phyloP scores from a whole-genome alignment of 2,113 vertebrate genomes.

The Procavia capensis region DNA sequence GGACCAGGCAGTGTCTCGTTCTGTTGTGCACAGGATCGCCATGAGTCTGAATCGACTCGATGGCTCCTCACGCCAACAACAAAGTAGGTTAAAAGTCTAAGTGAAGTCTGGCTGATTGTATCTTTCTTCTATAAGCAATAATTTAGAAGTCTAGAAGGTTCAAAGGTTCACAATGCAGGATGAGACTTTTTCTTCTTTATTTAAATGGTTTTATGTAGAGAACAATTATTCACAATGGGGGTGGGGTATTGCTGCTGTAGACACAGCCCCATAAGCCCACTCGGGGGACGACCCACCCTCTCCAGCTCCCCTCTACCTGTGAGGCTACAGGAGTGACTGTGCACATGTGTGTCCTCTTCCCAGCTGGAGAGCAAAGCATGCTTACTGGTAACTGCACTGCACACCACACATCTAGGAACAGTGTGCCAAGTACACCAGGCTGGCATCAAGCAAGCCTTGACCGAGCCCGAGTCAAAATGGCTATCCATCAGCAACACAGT shows the following conservation, averaged over 20 bases:
- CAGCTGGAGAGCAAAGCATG: not conserved
- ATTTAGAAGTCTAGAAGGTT: slow-evolving; percentile 22
- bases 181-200: not conserved
- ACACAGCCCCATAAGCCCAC: not conserved
- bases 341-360: not conserved
- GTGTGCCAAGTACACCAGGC: too few species aligned
- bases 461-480: too few species aligned
- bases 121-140: not conserved
- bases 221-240: not conserved
- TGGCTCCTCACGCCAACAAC: too few species aligned
- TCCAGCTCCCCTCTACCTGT: not conserved
- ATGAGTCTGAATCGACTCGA: too few species aligned
- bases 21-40: too few species aligned
- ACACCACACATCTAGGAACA: too few species aligned
- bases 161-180: not conserved
- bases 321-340: not conserved
- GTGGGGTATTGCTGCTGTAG: not conserved
- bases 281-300: not conserved
- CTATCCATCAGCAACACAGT: too few species aligned
- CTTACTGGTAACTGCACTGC: not conserved
- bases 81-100: too few species aligned
- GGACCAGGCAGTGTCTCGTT: too few species aligned
- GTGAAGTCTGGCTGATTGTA: not conserved
- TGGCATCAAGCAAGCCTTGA: too few species aligned
- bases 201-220: slow-evolving; percentile 16